A percentile compares a stretch with the other conserved stretches of the same genome.
These are phyloP conservation scores for Illadopsis cleaveri DNA, from an alignment of 2,113 vertebrate genomes.

Conservation along the genomic window DNA sequence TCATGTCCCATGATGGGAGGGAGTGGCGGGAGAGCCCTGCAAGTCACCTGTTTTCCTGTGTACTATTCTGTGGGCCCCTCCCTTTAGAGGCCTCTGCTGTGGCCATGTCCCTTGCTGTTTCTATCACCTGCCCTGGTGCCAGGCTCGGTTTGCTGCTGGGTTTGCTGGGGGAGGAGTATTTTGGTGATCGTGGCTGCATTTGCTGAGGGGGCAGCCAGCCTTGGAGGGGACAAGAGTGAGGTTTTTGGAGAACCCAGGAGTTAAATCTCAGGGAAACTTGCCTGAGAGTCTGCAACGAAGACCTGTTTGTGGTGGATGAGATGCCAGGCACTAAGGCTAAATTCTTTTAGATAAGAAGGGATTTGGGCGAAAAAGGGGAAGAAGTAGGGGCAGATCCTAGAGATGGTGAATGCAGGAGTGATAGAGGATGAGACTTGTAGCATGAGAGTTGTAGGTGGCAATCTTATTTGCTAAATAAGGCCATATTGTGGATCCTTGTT, in stretches of 20 bases:
- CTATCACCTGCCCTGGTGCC: too few relatives aligned
- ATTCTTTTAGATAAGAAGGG: rapidly evolving
- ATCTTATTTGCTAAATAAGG: background rate
- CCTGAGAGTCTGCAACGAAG: background rate
- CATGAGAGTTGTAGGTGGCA: rapidly evolving
- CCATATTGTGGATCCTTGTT: rapidly evolving
- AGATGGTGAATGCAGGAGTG: background rate
- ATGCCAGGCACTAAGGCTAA: background rate
- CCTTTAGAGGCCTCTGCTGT: background rate
- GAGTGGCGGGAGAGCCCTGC: rapidly evolving
- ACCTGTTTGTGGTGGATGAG: background rate
- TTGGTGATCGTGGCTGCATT: rapidly evolving
- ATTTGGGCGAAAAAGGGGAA: background rate
- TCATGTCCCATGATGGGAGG: rapidly evolving
- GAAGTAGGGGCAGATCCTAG: too few relatives aligned
- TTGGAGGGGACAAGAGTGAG: background rate
- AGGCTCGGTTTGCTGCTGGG: rapidly evolving
- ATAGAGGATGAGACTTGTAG: background rate
- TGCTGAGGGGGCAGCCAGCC: background rate
- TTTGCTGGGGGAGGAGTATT: background rate
- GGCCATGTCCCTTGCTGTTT: rapidly evolving
- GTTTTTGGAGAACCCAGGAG: rapidly evolving
- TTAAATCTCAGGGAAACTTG: background rate
- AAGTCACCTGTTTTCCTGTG: rapidly evolving
- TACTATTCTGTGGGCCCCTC: rapidly evolving